Evolutionary conservation across 1,140 invertebrate species (phyloP).

Genomic region (Drosophila setifemur): DNA sequence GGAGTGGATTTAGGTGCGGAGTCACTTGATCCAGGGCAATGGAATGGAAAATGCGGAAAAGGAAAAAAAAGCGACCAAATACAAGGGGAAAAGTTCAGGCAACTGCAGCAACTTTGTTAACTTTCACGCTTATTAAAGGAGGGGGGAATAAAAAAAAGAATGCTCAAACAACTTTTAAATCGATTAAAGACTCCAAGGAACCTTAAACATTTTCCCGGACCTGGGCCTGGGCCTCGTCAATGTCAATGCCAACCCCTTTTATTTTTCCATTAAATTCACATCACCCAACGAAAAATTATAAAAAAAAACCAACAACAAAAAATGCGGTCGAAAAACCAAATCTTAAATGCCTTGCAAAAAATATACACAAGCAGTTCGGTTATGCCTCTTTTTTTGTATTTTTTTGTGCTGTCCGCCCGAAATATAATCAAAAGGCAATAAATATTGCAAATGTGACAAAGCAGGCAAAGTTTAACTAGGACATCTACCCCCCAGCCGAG

Average conservation of each 20-base stretch:
- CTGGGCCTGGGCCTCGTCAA: slow-evolving; percentile 1
- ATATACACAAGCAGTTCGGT: slow-evolving; percentile 1
- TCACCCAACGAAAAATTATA: no score
- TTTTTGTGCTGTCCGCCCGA: not conserved
- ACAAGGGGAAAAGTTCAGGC: slow-evolving; percentile 29
- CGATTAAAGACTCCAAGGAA: slow-evolving; percentile 10
- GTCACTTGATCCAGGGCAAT: not conserved
- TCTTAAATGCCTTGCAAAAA: slow-evolving; percentile 17
- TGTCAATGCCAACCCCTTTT: slow-evolving; percentile 27
- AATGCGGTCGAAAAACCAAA: not conserved
- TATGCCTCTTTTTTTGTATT: not conserved
- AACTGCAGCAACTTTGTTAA: slow-evolving; percentile 67
- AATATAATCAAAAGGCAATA: slow-evolving; percentile 76
- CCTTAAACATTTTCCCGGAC: not conserved
- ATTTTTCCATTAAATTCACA: slow-evolving; percentile 35
- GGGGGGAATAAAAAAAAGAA: not conserved
- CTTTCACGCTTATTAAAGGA: slow-evolving; percentile 59
- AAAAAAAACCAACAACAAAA: not conserved
- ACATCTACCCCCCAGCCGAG: slow-evolving; percentile 23
- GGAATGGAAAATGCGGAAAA: not conserved
- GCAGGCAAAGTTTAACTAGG: slow-evolving; percentile 66
- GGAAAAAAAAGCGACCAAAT: slow-evolving; percentile 20
- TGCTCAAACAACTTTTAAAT: slow-evolving; percentile 7
- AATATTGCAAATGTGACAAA: slow-evolving; percentile 74
- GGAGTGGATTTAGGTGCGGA: not conserved